phyloP scores from a whole-genome alignment of 2,888 invertebrate genomes.

The Dione juno region DNA sequence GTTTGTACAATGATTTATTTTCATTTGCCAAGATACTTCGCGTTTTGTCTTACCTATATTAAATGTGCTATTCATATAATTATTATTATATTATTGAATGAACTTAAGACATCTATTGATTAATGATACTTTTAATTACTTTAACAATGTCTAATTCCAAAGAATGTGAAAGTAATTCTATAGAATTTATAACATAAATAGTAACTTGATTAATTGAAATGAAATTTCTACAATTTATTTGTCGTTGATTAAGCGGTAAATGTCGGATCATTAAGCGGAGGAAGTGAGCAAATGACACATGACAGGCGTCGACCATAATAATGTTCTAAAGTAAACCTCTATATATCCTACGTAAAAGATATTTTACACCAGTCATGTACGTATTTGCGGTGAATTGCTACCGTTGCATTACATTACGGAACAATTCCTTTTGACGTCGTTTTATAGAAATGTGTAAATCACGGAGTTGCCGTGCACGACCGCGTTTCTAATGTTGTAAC shows the following conservation, averaged over 20 bases:
- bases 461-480: slow-evolving; percentile 35
- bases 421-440: slow-evolving; percentile 42
- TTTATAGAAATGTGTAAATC: slow-evolving; percentile 44
- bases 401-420: slow-evolving; percentile 37
- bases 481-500: slow-evolving; percentile 41
- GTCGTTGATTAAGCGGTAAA: slow-evolving; percentile 11
- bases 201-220: not conserved
- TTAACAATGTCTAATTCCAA: not conserved
- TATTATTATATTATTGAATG: not conserved
- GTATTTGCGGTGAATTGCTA: slow-evolving; percentile 33
- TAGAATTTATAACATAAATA: not conserved
- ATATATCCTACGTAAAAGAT: not conserved
- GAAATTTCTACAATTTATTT: not conserved
- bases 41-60: not conserved
- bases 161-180: not conserved
- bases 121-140: not conserved
- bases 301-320: slow-evolving; percentile 14
- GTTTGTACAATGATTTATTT: not conserved
- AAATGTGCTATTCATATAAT: not conserved
- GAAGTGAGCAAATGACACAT: slow-evolving; percentile 18
- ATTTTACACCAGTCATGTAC: slow-evolving; percentile 19
- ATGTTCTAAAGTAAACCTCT: slow-evolving; percentile 16
- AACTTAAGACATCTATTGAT: too few species aligned
- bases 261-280: slow-evolving; percentile 8
- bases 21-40: not conserved